A percentile compares a stretch with the other conserved stretches of the same genome.
Conservation (phyloP, 1,140 invertebrate species). For the Neuroterus valhalla region DNA sequence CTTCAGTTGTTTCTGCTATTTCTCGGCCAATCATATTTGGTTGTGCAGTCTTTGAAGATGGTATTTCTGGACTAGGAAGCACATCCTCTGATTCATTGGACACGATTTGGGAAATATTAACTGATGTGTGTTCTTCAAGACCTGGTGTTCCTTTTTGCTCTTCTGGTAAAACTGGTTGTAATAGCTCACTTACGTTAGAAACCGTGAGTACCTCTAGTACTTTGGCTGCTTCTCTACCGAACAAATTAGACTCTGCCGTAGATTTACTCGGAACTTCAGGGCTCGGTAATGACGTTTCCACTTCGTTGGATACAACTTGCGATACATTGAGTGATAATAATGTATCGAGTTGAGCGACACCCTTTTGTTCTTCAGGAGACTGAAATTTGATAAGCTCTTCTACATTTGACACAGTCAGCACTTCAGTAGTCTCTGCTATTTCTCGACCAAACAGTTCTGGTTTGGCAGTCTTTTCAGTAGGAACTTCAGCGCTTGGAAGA, state of each 20-base stretch:
- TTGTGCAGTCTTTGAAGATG: constrained; percentile 49
- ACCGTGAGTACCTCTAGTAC: constrained; percentile 58
- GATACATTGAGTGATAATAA: constrained; percentile 53
- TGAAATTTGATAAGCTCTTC: constrained; percentile 52
- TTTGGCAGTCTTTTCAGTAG: constrained; percentile 56
- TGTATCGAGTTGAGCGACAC: constrained; percentile 49
- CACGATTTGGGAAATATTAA: constrained; percentile 50
- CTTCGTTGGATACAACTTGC: constrained; percentile 52
- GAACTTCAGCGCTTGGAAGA: constrained; percentile 45
- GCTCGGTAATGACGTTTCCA: constrained; percentile 37
- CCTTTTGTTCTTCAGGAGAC: constrained; percentile 52
- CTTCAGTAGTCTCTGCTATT: constrained; percentile 62
- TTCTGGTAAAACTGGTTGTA: constrained; percentile 45
- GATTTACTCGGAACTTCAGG: constrained; percentile 44
- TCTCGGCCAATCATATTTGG: constrained; percentile 56
- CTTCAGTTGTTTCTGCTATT: constrained; percentile 52
- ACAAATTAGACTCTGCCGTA: constrained; percentile 45
- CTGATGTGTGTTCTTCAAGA: constrained; percentile 48
- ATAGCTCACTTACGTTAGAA: constrained; percentile 49
- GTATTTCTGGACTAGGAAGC: constrained; percentile 41
- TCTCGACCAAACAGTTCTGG: constrained; percentile 59
- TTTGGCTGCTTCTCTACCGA: constrained; percentile 64
- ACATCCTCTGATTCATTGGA: constrained; percentile 54
- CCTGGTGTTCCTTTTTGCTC: constrained; percentile 51
- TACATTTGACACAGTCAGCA: constrained; percentile 56